Percentiles rank a stretch among this genome's conserved stretches.
Conservation (phyloP, 2,113 vertebrate species). For the Nycticryphes semicollaris region DNA sequence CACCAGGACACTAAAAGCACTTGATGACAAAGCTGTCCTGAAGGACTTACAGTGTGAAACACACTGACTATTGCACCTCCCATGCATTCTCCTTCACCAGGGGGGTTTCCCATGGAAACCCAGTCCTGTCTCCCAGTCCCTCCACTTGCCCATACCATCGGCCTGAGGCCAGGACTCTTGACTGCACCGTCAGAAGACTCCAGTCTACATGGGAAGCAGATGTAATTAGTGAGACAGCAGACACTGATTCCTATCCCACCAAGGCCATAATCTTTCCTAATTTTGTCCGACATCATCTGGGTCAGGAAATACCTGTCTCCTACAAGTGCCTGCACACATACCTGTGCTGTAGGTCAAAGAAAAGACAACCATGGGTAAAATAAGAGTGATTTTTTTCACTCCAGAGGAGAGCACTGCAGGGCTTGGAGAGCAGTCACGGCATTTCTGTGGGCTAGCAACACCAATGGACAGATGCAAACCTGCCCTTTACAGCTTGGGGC, state of each 20-base stretch:
- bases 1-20: background rate
- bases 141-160: rapidly evolving
- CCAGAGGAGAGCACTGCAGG: background rate
- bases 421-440: background rate
- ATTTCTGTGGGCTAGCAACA: background rate
- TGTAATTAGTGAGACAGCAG: background rate
- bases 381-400: background rate
- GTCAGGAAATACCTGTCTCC: background rate
- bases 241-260: background rate
- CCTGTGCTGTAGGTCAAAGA: background rate
- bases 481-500: background rate
- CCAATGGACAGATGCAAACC: background rate
- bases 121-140: background rate
- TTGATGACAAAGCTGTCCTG: background rate
- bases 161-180: background rate
- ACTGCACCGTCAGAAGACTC: background rate
- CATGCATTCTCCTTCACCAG: background rate
- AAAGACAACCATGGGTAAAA: background rate
- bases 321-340: background rate
- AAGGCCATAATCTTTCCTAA: background rate
- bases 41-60: background rate
- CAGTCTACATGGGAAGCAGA: background rate
- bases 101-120: background rate
- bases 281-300: background rate
- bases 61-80: rapidly evolving